Conservation (phyloP, 2,113 vertebrate species). For the Psilopogon haemacephalus region DNA sequence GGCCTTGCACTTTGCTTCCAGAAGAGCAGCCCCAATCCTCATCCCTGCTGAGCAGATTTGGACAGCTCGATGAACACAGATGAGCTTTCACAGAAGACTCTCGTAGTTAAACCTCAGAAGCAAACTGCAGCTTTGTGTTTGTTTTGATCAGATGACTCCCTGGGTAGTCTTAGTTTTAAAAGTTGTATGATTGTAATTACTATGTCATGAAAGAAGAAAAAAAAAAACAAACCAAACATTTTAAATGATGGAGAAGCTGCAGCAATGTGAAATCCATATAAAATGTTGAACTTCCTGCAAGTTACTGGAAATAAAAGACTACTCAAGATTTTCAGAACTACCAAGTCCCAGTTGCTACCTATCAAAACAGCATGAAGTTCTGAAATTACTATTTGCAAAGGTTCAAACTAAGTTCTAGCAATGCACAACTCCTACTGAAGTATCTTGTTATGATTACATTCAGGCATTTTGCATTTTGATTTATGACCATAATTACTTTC, state of each 20-base stretch:
- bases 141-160: not conserved
- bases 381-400: not conserved
- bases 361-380: not conserved
- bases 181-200: not conserved
- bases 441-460: not conserved
- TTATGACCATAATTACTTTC: slow-evolving; percentile 32
- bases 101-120: not conserved
- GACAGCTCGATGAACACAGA: not conserved
- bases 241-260: not conserved
- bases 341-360: not conserved
- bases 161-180: not conserved
- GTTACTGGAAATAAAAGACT: not conserved
- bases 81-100: not conserved
- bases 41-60: not conserved
- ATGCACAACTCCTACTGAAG: not conserved
- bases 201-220: not conserved
- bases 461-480: slow-evolving; percentile 2
- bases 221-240: too few species aligned
- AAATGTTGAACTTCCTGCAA: not conserved
- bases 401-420: not conserved
- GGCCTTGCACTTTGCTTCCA: not conserved
- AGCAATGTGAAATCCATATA: not conserved
- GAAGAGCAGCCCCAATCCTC: not conserved
- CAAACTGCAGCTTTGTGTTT: not conserved
- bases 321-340: not conserved